These are phyloP conservation scores for Megaustenia siamemsis DNA, from an alignment of 2,888 invertebrate species.

Conservation along the genomic window DNA sequence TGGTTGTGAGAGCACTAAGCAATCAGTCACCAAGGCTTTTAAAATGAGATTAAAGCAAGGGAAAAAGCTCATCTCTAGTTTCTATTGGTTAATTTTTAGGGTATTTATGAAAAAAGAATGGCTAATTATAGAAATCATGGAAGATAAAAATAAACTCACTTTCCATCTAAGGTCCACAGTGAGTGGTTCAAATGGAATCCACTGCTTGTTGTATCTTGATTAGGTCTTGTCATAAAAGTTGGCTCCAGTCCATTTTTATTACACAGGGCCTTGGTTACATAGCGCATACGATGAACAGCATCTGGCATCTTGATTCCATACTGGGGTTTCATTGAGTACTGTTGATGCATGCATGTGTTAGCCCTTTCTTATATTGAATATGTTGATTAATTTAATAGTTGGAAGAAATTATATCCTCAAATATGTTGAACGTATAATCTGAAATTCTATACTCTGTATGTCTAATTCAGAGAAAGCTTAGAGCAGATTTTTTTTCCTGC, in stretches of 20 bases:
- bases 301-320: conserved; percentile 50
- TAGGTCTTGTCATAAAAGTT: conserved; percentile 52
- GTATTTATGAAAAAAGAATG: too few species aligned
- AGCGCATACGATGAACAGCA: conserved; percentile 39
- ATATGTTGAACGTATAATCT: too few species aligned
- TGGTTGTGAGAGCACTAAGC: too few species aligned
- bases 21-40: too few species aligned
- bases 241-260: conserved; percentile 24
- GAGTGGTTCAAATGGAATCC: conserved; percentile 52
- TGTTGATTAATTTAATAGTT: not conserved
- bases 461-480: too few species aligned
- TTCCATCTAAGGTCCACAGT: conserved; percentile 44
- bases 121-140: too few species aligned
- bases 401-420: too few species aligned
- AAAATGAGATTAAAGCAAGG: too few species aligned
- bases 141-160: conserved; percentile 44
- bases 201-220: not conserved
- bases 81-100: too few species aligned
- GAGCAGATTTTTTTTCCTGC: too few species aligned
- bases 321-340: conserved; percentile 48
- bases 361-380: not conserved
- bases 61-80: too few species aligned
- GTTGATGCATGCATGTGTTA: not conserved
- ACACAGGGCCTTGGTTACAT: conserved; percentile 40
- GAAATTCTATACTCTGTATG: too few species aligned